A percentile compares a stretch with the other conserved stretches of the same genome.
Evolutionary conservation across 1,140 invertebrate species (phyloP).

Genomic region (Drosophila prosaltans): DNA sequence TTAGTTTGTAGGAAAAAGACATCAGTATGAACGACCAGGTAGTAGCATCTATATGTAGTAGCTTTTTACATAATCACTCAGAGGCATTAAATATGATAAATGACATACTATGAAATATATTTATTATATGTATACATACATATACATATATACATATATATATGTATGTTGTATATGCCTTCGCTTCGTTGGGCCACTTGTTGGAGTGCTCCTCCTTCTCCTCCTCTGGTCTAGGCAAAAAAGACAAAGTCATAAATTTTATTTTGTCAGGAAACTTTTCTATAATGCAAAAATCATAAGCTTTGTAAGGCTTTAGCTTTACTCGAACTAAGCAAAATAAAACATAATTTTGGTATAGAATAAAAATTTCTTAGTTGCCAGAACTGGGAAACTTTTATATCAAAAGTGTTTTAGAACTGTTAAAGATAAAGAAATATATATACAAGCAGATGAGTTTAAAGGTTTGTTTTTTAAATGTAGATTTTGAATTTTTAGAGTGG

Average conservation of each 20-base stretch:
- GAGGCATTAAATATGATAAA: slow-evolving; percentile 77
- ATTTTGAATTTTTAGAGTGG: no score
- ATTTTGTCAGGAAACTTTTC: slow-evolving; percentile 33
- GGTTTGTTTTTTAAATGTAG: no score
- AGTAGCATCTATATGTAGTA: slow-evolving; percentile 7
- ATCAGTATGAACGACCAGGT: slow-evolving; percentile 25
- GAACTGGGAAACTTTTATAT: no score
- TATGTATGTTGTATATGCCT: background rate
- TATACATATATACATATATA: background rate
- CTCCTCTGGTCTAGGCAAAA: background rate
- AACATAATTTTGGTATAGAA: no score
- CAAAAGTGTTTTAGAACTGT: no score
- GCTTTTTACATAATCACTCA: slow-evolving; percentile 73
- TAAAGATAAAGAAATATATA: no score
- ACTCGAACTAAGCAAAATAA: no score
- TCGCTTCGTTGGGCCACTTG: background rate
- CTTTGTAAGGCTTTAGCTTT: slow-evolving; percentile 26
- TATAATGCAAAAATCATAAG: slow-evolving; percentile 27
- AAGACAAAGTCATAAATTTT: slow-evolving; percentile 54
- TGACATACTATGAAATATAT: slow-evolving; percentile 33
- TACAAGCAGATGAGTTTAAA: no score
- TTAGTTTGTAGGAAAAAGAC: slow-evolving; percentile 41
- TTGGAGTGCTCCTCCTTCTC: background rate
- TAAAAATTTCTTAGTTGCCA: no score
- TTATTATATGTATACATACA: background rate